phyloP scores from a whole-genome alignment of 2,113 vertebrate genomes.

The Corydoras sp. region DNA sequence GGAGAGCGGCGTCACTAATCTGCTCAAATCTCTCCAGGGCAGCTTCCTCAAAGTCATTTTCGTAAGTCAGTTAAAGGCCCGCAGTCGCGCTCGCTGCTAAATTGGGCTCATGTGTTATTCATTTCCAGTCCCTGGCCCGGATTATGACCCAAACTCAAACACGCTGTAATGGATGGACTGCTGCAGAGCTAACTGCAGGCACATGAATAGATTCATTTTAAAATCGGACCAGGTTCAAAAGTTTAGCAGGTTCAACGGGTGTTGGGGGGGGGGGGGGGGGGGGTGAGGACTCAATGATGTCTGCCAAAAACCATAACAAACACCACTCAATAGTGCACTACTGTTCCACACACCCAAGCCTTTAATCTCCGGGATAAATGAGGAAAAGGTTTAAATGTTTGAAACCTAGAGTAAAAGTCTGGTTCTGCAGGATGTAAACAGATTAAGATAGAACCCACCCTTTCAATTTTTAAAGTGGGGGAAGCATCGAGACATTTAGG shows the following conservation, averaged over 20 bases:
- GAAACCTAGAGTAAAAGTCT: no score
- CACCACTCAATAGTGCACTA: slow-evolving; percentile 1
- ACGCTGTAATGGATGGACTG: background rate
- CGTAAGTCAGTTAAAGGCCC: slow-evolving; percentile 66
- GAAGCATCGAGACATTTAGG: no score
- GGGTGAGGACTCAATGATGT: no score
- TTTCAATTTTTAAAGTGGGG: no score
- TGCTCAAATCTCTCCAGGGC: slow-evolving; percentile 86
- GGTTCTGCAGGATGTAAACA: no score
- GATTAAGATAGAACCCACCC: no score
- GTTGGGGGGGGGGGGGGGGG: no score
- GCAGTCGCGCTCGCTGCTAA: background rate
- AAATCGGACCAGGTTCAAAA: slow-evolving; percentile 6
- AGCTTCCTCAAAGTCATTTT: slow-evolving; percentile 78
- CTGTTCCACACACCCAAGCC: slow-evolving; percentile 1
- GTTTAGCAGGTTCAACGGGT: background rate
- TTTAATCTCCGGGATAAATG: slow-evolving; percentile 70
- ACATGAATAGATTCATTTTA: slow-evolving; percentile 2
- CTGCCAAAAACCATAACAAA: background rate
- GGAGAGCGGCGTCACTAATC: slow-evolving; percentile 88
- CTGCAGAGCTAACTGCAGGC: background rate
- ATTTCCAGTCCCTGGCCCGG: background rate
- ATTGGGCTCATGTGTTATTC: background rate
- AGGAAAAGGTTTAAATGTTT: slow-evolving; percentile 35
- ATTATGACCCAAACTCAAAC: background rate